phyloP scores from a whole-genome alignment of 2,113 vertebrate species.

The Dolichotis patagonum region DNA sequence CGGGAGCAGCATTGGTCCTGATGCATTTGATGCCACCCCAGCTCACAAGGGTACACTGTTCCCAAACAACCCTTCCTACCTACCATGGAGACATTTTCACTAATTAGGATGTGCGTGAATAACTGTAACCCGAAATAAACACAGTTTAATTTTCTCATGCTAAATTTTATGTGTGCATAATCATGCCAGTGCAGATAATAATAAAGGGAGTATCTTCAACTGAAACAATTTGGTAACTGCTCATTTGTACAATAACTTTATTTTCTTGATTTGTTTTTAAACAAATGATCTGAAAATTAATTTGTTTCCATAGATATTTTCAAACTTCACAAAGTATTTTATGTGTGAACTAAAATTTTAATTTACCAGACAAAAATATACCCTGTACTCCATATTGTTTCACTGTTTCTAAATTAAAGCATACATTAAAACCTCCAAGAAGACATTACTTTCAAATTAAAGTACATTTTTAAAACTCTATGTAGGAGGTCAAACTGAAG shows the following conservation, averaged over 20 bases:
- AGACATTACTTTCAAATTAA: background rate
- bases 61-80: background rate
- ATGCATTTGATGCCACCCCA: background rate
- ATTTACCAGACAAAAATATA: background rate
- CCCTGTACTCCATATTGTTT: background rate
- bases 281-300: background rate
- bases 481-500: background rate
- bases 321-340: background rate
- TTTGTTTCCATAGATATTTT: background rate
- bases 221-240: background rate
- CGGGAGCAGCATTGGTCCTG: rapidly evolving
- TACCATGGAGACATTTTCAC: background rate
- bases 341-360: background rate
- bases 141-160: background rate
- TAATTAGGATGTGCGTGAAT: background rate
- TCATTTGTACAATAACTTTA: background rate
- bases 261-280: background rate
- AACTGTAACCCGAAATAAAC: background rate
- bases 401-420: conserved; percentile 11
- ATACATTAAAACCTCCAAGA: background rate
- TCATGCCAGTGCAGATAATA: background rate
- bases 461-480: background rate
- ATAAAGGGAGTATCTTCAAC: background rate
- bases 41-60: background rate
- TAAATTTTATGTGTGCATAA: background rate